Conservation (phyloP, 2,888 invertebrate genomes). For the Melanostoma mellinum region DNA sequence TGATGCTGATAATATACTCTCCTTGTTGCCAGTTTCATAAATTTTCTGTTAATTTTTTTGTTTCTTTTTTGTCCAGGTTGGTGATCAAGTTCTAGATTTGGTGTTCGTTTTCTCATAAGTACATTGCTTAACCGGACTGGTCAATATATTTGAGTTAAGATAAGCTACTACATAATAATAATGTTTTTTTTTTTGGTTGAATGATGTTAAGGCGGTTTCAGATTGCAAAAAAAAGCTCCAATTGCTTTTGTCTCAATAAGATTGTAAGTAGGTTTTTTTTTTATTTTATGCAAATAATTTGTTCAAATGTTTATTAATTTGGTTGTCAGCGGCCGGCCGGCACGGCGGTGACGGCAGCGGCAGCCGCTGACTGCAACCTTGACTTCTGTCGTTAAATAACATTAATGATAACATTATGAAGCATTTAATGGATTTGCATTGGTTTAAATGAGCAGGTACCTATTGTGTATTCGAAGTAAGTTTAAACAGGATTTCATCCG, state of each 20-base stretch:
- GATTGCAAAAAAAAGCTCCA: not conserved
- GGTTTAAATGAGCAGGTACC: too few species aligned
- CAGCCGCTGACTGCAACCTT: conserved; percentile 25
- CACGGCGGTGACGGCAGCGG: too few species aligned
- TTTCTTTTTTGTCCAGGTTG: conserved; percentile 18
- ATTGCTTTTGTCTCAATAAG: not conserved
- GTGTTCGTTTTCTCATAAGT: conserved; percentile 26
- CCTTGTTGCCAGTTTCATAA: conserved; percentile 6
- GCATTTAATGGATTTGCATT: too few species aligned
- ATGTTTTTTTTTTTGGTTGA: conserved; percentile 18
- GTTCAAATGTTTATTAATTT: too few species aligned
- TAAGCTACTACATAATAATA: too few species aligned
- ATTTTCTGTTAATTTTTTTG: conserved; percentile 12
- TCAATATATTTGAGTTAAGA: not conserved
- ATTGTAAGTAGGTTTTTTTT: not conserved
- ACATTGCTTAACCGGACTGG: conserved; percentile 2
- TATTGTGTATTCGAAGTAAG: too few species aligned
- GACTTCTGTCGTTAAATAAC: conserved; percentile 52
- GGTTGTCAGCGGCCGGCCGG: too few species aligned
- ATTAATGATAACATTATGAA: not conserved
- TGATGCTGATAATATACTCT: conserved; percentile 44
- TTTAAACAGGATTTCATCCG: too few species aligned
- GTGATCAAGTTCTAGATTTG: conserved; percentile 65
- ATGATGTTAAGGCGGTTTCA: conserved; percentile 46
- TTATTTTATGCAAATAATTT: not conserved